Percentiles rank a stretch among this genome's conserved stretches.
These are phyloP conservation scores for Electrona antarctica DNA, from an alignment of 2,113 vertebrate genomes.

Conservation along the genomic window DNA sequence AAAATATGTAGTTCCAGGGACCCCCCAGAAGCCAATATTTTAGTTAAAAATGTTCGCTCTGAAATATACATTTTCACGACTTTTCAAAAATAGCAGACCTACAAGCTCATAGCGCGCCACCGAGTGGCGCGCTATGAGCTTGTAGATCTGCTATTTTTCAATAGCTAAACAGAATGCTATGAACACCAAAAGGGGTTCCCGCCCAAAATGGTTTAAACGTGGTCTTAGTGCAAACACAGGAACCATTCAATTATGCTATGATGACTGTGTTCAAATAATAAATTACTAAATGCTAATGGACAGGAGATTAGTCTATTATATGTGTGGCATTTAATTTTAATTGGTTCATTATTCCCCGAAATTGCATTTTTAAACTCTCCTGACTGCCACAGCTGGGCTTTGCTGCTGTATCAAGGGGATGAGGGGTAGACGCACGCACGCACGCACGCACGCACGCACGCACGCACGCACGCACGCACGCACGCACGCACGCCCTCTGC, in stretches of 20 bases:
- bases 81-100: no score
- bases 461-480: neutral
- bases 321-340: constrained; percentile 78
- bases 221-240: constrained; percentile 9
- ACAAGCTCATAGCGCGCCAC: no score
- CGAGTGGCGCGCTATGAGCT: no score
- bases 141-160: no score
- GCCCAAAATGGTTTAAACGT: no score
- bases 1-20: no score
- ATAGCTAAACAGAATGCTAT: no score
- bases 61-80: no score
- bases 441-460: neutral
- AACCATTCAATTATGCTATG: constrained; percentile 45
- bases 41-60: no score
- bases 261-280: constrained; percentile 65
- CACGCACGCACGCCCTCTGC: neutral
- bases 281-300: constrained; percentile 73
- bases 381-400: constrained; percentile 76
- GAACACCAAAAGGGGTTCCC: no score
- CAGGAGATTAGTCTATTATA: constrained; percentile 71
- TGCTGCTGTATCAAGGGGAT: constrained; percentile 44
- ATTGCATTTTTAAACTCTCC: constrained; percentile 74
- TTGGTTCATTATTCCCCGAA: constrained; percentile 78
- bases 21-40: no score
- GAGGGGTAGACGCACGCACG: constrained; percentile 38